phyloP scores from a whole-genome alignment of 2,888 invertebrate genomes.

The Erebia ligea region DNA sequence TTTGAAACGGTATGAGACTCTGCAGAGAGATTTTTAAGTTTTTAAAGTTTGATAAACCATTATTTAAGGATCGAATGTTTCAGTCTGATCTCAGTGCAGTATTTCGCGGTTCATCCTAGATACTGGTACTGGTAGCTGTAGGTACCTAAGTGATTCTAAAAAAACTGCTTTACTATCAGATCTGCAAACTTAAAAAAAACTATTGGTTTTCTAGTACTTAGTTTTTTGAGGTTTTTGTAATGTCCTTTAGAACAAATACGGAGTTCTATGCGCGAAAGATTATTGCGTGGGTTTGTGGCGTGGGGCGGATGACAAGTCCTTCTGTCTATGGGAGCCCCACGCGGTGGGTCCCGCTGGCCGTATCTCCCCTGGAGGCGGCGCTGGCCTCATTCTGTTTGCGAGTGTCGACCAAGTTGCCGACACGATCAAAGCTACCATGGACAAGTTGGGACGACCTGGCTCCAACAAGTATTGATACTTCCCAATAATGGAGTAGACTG shows the following conservation, averaged over 20 bases:
- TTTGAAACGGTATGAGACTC: conserved; percentile 57
- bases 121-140: too few relatives aligned
- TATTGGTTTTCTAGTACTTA: background rate
- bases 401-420: conserved; percentile 60
- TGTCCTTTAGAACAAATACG: conserved; percentile 57
- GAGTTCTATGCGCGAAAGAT: conserved; percentile 67
- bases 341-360: conserved; percentile 62
- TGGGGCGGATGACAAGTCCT: conserved; percentile 54
- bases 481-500: background rate
- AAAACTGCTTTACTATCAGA: too few relatives aligned
- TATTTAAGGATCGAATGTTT: too few relatives aligned
- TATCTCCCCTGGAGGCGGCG: conserved; percentile 59
- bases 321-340: conserved; percentile 69
- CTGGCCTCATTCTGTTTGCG: conserved; percentile 56
- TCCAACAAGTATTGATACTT: conserved; percentile 54
- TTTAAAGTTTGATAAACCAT: too few relatives aligned
- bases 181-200: too few relatives aligned
- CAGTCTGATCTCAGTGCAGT: too few relatives aligned
- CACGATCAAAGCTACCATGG: conserved; percentile 55
- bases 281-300: conserved; percentile 71
- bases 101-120: too few relatives aligned
- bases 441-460: conserved; percentile 55
- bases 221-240: background rate
- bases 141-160: too few relatives aligned
- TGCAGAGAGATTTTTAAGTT: too few relatives aligned